phyloP scores from a whole-genome alignment of 2,888 invertebrate genomes.

The Polyommatus iphigenia region DNA sequence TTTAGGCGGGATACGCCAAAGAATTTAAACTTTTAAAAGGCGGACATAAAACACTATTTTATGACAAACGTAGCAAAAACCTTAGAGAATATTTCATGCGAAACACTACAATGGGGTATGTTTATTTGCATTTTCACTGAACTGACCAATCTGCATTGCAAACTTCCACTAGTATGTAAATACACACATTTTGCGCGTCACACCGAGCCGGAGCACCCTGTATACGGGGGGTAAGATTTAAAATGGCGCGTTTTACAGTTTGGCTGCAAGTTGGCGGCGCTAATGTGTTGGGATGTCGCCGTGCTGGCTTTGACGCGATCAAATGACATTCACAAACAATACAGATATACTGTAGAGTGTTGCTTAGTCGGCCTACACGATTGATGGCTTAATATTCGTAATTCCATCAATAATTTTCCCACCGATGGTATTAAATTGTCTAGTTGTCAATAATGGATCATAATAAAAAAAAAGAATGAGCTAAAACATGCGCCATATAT shows the following conservation, averaged over 20 bases:
- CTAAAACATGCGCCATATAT: background rate
- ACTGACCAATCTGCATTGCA: slow-evolving; percentile 72
- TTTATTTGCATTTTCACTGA: slow-evolving; percentile 70
- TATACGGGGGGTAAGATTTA: slow-evolving; percentile 28
- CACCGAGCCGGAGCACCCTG: background rate
- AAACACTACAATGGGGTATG: slow-evolving; percentile 50
- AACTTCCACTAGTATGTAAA: slow-evolving; percentile 62
- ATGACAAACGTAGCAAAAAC: slow-evolving; percentile 39
- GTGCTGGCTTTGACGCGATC: slow-evolving; percentile 59
- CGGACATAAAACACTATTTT: slow-evolving; percentile 29
- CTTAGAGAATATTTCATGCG: slow-evolving; percentile 43
- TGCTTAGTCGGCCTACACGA: slow-evolving; percentile 40
- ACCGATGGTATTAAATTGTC: slow-evolving; percentile 34
- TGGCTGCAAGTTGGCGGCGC: slow-evolving; percentile 32
- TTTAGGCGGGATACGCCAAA: background rate
- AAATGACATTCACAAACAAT: slow-evolving; percentile 59
- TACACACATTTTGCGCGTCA: slow-evolving; percentile 38
- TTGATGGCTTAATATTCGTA: slow-evolving; percentile 38
- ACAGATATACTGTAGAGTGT: slow-evolving; percentile 41
- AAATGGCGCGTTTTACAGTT: slow-evolving; percentile 35
- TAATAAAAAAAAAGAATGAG: slow-evolving; percentile 30
- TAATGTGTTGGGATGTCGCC: slow-evolving; percentile 50
- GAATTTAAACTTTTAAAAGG: background rate
- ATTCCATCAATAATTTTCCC: slow-evolving; percentile 37
- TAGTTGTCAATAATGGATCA: slow-evolving; percentile 40